Percentiles rank a stretch among this genome's conserved stretches.
Conservation (phyloP, 2,888 invertebrate species). For the Pyralis farinalis region DNA sequence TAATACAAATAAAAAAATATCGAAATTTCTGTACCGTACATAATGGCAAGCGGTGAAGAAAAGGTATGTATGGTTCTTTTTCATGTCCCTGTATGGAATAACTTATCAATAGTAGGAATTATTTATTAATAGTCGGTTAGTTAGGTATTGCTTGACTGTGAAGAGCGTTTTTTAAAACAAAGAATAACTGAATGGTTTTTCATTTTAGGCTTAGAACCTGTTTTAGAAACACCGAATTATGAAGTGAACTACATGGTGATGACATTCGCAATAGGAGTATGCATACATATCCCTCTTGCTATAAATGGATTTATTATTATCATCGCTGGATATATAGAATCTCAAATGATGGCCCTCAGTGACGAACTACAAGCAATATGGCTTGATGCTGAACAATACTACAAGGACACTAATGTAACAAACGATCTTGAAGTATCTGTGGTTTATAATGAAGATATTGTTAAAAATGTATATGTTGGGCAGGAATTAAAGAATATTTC, state of each 20-base stretch:
- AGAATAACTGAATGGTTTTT: too few species aligned
- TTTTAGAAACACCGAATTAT: not conserved
- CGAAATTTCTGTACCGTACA: too few species aligned
- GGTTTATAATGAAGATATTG: not conserved
- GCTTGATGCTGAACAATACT: conserved; percentile 1
- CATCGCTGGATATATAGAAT: conserved; percentile 5
- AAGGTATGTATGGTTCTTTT: too few species aligned
- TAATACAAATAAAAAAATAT: too few species aligned
- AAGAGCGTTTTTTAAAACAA: conserved; percentile 41
- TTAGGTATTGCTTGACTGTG: too few species aligned
- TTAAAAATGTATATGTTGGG: not conserved
- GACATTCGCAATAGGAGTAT: not conserved
- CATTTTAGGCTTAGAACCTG: conserved; percentile 1
- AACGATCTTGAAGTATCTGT: not conserved
- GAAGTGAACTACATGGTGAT: not conserved
- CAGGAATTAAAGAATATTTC: conserved; percentile 24
- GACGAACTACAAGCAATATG: not conserved
- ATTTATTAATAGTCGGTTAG: too few species aligned
- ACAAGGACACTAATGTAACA: not conserved
- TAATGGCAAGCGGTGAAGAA: too few species aligned
- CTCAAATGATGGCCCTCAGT: conserved; percentile 1
- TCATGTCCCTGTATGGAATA: too few species aligned
- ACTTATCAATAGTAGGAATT: too few species aligned
- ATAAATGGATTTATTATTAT: not conserved
- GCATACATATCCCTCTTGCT: not conserved